phyloP scores from a whole-genome alignment of 2,888 invertebrate genomes.

The Lithophane leautieri region DNA sequence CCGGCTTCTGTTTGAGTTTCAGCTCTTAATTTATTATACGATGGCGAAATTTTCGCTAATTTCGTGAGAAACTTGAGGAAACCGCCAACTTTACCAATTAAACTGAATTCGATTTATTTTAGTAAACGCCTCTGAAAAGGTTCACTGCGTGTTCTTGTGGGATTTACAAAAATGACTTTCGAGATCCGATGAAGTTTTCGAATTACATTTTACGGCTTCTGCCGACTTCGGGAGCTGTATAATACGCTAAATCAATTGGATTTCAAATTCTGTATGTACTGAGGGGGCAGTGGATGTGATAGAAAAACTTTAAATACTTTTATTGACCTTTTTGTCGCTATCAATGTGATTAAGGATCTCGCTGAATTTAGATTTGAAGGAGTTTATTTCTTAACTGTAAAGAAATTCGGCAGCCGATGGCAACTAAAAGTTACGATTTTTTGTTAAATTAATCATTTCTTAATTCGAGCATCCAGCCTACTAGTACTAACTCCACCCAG shows the following conservation, averaged over 20 bases:
- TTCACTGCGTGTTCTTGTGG: constrained; percentile 69
- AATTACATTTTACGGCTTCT: constrained; percentile 71
- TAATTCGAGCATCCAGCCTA: not conserved
- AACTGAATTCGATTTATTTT: constrained; percentile 81
- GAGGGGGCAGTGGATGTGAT: constrained; percentile 32
- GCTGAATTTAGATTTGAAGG: constrained; percentile 15
- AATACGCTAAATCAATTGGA: constrained; percentile 61
- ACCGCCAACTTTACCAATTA: constrained; percentile 83
- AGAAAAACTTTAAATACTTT: constrained; percentile 32
- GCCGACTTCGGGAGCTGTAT: constrained; percentile 57
- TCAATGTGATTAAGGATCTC: constrained; percentile 25
- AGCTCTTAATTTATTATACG: constrained; percentile 78
- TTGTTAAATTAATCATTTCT: not conserved
- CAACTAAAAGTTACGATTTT: not conserved
- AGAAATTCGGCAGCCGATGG: not conserved
- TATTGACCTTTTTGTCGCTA: constrained; percentile 22
- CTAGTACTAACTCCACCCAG: too few relatives aligned
- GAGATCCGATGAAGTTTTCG: constrained; percentile 72
- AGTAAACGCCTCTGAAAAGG: constrained; percentile 73
- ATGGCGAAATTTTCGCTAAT: constrained; percentile 77
- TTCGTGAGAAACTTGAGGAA: constrained; percentile 74
- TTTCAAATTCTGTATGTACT: constrained; percentile 48
- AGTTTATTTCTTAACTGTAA: not conserved
- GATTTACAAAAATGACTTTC: constrained; percentile 75
- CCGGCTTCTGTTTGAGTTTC: constrained; percentile 68